Percentiles rank a stretch among this genome's conserved stretches.
phyloP scores from a whole-genome alignment of 2,888 invertebrate species.

The Troides oblongomaculatus region DNA sequence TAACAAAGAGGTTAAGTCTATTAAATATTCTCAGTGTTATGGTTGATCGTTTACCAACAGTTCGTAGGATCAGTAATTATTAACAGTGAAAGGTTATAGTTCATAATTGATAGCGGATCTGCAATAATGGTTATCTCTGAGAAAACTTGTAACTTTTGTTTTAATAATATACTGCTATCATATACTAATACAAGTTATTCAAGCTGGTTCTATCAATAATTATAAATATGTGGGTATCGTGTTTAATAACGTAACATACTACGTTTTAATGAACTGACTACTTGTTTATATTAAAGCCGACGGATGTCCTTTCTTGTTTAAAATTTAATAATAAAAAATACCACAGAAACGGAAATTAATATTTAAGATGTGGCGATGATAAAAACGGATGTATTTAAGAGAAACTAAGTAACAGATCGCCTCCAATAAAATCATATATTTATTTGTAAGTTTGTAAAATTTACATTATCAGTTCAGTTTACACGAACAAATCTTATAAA shows the following conservation, averaged over 20 bases:
- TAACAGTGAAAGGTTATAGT: constrained; percentile 1
- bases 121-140: constrained; percentile 1
- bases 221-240: not conserved
- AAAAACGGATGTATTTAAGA: too few relatives aligned
- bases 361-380: too few relatives aligned
- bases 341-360: too few relatives aligned
- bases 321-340: too few relatives aligned
- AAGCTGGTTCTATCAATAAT: constrained; percentile 1
- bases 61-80: constrained; percentile 1
- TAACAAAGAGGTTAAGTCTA: not conserved
- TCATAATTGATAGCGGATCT: constrained; percentile 1
- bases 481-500: too few relatives aligned
- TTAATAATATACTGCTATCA: constrained; percentile 2
- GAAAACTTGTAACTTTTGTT: constrained; percentile 2
- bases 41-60: constrained; percentile 2
- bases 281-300: not conserved
- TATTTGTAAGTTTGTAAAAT: too few relatives aligned
- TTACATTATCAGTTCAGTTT: too few relatives aligned
- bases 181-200: not conserved
- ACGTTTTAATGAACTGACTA: not conserved
- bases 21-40: not conserved
- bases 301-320: too few relatives aligned
- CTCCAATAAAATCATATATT: too few relatives aligned
- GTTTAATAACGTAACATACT: not conserved
- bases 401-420: too few relatives aligned